Evolutionary conservation across 2,113 vertebrate species (phyloP).

Genomic region (Neogale vison): DNA sequence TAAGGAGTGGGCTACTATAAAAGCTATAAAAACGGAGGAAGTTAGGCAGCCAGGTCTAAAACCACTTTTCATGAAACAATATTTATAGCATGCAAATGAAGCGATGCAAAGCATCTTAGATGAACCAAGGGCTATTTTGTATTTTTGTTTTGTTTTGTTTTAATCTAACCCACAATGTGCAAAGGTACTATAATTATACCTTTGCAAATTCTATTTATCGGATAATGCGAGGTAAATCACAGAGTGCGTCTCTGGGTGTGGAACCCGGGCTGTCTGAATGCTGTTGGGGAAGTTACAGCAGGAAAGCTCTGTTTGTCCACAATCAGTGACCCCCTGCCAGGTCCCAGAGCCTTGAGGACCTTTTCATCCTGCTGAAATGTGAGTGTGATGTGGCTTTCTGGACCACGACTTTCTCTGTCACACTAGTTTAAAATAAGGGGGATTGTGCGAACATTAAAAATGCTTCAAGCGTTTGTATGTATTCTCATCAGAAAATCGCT

Average conservation of each 20-base stretch:
- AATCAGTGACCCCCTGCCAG: not conserved
- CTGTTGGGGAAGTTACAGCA: not conserved
- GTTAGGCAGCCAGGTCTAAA: not conserved
- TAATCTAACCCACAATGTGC: not conserved
- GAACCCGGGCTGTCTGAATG: not conserved
- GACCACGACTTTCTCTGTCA: not conserved
- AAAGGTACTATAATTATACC: not conserved
- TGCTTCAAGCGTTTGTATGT: not conserved
- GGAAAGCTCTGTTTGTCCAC: not conserved
- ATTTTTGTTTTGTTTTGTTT: not conserved
- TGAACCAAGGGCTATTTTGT: constrained; percentile 25
- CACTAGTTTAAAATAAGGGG: not conserved
- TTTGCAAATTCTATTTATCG: constrained; percentile 35
- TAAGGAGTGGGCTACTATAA: constrained; percentile 43
- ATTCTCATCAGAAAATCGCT: constrained; percentile 54
- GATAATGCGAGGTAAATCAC: constrained; percentile 18
- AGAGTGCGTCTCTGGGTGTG: not conserved
- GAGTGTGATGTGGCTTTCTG: not conserved
- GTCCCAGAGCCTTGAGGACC: not conserved
- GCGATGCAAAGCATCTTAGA: not conserved
- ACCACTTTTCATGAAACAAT: not conserved
- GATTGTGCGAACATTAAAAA: constrained; percentile 36
- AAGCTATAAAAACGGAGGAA: constrained; percentile 64
- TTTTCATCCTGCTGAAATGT: not conserved
- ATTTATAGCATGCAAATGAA: constrained; percentile 71